Percentiles rank a stretch among this genome's conserved stretches.
Evolutionary conservation across 1,140 invertebrate genomes (phyloP).

Genomic region (Leptonema lineaticorne): DNA sequence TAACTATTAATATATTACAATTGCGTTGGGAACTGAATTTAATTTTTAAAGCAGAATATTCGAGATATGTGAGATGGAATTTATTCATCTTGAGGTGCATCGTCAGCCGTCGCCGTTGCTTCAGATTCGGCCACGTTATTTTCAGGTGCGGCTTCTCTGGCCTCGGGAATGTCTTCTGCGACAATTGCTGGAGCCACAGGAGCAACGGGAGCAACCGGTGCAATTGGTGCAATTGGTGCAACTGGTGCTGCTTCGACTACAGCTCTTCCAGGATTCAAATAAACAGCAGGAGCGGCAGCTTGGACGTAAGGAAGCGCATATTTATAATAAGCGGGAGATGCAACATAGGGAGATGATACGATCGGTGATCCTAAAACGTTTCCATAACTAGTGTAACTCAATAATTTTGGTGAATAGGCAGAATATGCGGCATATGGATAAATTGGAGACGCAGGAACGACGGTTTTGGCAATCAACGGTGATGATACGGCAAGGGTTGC

Average conservation of each 20-base stretch:
- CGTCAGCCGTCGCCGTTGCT: neutral
- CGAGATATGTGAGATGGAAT: too few species aligned
- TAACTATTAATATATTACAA: too few species aligned
- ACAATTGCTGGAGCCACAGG: neutral
- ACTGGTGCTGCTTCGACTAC: neutral
- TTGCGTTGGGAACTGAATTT: too few species aligned
- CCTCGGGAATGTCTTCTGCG: neutral
- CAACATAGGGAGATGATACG: constrained; percentile 28
- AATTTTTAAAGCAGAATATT: too few species aligned
- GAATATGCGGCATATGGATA: neutral
- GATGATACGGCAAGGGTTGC: neutral
- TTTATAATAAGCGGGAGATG: constrained; percentile 26
- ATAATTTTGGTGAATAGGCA: neutral
- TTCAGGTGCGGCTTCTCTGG: neutral
- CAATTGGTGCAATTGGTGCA: too few species aligned
- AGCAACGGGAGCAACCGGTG: neutral
- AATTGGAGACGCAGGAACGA: neutral
- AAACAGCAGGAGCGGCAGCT: constrained; percentile 3
- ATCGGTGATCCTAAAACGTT: neutral
- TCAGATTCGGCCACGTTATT: neutral
- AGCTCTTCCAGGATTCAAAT: neutral
- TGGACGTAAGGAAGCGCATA: neutral
- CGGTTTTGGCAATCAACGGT: neutral
- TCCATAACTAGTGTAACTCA: neutral
- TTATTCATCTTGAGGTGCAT: neutral